These are phyloP conservation scores for Euura saliciscinereae DNA, from an alignment of 1,140 invertebrate species.

Conservation along the genomic window DNA sequence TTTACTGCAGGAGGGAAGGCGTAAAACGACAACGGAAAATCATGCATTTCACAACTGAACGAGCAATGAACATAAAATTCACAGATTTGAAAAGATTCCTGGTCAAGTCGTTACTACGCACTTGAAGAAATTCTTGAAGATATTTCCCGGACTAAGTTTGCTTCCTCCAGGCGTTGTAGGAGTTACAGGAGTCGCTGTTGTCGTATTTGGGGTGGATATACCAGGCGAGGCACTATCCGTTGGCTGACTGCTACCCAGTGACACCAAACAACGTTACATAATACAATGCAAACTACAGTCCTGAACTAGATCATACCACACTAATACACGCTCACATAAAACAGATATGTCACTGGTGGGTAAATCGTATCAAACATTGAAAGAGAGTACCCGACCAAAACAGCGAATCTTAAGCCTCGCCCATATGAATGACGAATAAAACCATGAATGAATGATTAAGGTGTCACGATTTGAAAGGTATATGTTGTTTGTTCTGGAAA, in stretches of 20 bases:
- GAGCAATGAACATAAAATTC: slow-evolving; percentile 22
- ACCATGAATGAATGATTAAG: too few relatives aligned
- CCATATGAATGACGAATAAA: too few relatives aligned
- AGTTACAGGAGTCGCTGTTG: slow-evolving; percentile 63
- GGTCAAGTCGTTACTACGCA: slow-evolving; percentile 57
- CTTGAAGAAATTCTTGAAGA: slow-evolving; percentile 97
- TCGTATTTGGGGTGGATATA: slow-evolving; percentile 55
- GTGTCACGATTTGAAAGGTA: too few relatives aligned
- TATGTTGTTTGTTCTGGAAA: too few relatives aligned
- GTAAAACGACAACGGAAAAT: not conserved
- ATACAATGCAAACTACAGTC: slow-evolving; percentile 22
- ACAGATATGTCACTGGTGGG: too few relatives aligned
- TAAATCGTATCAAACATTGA: too few relatives aligned
- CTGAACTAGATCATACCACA: not conserved
- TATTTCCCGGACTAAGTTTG: slow-evolving; percentile 83
- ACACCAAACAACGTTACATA: slow-evolving; percentile 42
- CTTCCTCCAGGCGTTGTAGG: slow-evolving; percentile 67
- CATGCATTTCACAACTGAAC: slow-evolving; percentile 14
- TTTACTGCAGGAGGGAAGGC: too few relatives aligned
- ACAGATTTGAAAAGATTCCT: slow-evolving; percentile 28
- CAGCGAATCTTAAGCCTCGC: too few relatives aligned
- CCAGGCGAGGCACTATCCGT: slow-evolving; percentile 50
- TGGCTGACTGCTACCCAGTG: slow-evolving; percentile 51
- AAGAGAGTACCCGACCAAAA: too few relatives aligned
- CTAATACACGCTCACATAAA: too few relatives aligned